Evolutionary conservation across 2,888 invertebrate genomes (phyloP), one percentile per base, ranked within the genome.

Genomic region (Hedychridium roseum): DNA sequence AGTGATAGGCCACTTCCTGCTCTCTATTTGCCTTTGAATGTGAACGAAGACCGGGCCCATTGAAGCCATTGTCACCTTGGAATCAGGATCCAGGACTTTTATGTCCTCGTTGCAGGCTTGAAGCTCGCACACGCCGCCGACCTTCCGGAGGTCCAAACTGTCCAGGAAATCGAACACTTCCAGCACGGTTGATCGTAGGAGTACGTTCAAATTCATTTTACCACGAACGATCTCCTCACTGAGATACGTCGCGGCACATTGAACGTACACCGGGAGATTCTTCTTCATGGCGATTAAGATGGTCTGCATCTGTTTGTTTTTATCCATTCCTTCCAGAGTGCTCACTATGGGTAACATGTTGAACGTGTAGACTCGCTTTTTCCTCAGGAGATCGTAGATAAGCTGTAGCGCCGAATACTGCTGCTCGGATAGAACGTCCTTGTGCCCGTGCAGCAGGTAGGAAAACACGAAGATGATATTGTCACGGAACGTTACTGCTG

Each of bases 381-480:
- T 40, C n/a, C 50, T 48, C 9, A 68, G 26, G 1, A 54, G 50
- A 6, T 48, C 42, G 12, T 52, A 49, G 37, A 66, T 48, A 14
- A 51, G 26, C 16, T 54, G 39, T 5, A 68, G 44, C 1, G 67
- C 53, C 11, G 40, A 26, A 37, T 63, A 60, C 20, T 66, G 60
- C 5, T 56, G 48, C 3, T 12, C 27, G 6, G 53, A 50, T 20
- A 68, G 39, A 11, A 12, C 28, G n/a, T 26, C 50, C 3, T 44
- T 30, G 3, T 43, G 47, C 3, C 50, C 41, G 37, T 57, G 44
- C 9, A 68, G 45, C 11, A 63, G 27, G 20, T 50, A 63, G 9
- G 64, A 61, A 38, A 68, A 61, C 1, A 64, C 35, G 15, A 21
- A 46, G 7, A 66, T 41, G 5, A 57, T 38, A 20, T 67, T 65